phyloP scores from a whole-genome alignment of 1,140 invertebrate genomes.

The Samia ricini region DNA sequence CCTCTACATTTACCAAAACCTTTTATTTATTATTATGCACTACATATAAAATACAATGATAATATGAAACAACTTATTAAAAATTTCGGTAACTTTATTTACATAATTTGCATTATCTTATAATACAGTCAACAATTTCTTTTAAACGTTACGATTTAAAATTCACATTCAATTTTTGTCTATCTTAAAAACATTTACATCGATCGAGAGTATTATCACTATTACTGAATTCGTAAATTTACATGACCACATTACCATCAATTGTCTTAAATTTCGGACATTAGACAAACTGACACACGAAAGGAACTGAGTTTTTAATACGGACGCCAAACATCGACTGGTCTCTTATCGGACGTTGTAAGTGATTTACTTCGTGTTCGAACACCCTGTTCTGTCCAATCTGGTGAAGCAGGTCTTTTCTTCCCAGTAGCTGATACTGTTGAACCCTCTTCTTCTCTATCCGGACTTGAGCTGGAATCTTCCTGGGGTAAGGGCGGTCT shows the following conservation, averaged over 20 bases:
- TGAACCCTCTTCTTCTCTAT: slow-evolving; percentile 63
- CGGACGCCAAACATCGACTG: slow-evolving; percentile 80
- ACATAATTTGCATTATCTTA: slow-evolving; percentile 71
- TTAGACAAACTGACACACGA: slow-evolving; percentile 28
- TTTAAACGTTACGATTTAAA: slow-evolving; percentile 65
- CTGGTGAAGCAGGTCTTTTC: slow-evolving; percentile 66
- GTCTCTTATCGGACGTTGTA: slow-evolving; percentile 64
- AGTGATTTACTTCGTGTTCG: slow-evolving; percentile 68
- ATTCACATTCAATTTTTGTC: slow-evolving; percentile 69
- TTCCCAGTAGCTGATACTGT: slow-evolving; percentile 68
- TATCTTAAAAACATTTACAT: slow-evolving; percentile 69
- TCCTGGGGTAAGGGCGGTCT: slow-evolving; percentile 73
- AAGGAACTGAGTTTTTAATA: slow-evolving; percentile 55
- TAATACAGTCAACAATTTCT: slow-evolving; percentile 75
- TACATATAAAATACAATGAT: slow-evolving; percentile 10
- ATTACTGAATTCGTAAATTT: slow-evolving; percentile 51
- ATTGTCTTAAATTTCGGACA: slow-evolving; percentile 37
- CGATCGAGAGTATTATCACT: slow-evolving; percentile 58
- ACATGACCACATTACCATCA: slow-evolving; percentile 18
- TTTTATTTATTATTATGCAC: background rate
- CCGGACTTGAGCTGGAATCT: slow-evolving; percentile 64
- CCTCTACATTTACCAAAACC: background rate
- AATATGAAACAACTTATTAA: slow-evolving; percentile 20
- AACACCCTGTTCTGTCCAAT: slow-evolving; percentile 62
- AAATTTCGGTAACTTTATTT: slow-evolving; percentile 76